These are phyloP conservation scores for Lasioglossum marginatum DNA, from an alignment of 2,888 invertebrate species.

Conservation along the genomic window DNA sequence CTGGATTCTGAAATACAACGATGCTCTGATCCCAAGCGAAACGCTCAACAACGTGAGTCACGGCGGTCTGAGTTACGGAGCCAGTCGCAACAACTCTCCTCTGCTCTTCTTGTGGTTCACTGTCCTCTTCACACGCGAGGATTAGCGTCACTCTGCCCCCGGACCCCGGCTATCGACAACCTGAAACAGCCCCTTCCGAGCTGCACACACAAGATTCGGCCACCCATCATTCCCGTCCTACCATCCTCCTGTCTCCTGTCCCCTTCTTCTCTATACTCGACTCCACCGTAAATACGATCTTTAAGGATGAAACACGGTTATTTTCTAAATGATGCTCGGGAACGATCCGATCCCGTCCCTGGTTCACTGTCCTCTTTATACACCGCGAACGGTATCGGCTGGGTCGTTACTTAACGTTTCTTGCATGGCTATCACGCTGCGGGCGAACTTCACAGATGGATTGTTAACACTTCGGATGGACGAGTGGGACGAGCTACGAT, in stretches of 20 bases:
- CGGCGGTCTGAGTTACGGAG: constrained; percentile 43
- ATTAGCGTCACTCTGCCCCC: background rate
- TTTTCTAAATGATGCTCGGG: background rate
- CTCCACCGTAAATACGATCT: background rate
- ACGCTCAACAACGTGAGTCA: constrained; percentile 54
- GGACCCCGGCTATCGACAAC: background rate
- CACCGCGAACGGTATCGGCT: constrained; percentile 6
- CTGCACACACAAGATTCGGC: background rate
- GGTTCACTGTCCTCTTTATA: constrained; percentile 15
- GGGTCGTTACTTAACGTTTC: background rate
- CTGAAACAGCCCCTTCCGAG: background rate
- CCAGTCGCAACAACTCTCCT: background rate
- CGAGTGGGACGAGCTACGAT: background rate
- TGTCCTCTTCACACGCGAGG: constrained; percentile 37
- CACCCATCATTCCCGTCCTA: constrained; percentile 1
- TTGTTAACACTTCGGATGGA: constrained; percentile 9
- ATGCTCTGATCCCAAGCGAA: constrained; percentile 31
- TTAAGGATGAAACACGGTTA: constrained; percentile 7
- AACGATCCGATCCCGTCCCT: background rate
- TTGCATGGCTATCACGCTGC: background rate
- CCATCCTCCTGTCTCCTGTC: background rate
- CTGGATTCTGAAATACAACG: constrained; percentile 55
- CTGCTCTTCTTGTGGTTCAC: constrained; percentile 18
- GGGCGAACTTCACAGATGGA: background rate
- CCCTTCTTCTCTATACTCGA: background rate